Evolutionary conservation across 2,888 invertebrate genomes (phyloP).

Genomic region (Oligia strigilis): DNA sequence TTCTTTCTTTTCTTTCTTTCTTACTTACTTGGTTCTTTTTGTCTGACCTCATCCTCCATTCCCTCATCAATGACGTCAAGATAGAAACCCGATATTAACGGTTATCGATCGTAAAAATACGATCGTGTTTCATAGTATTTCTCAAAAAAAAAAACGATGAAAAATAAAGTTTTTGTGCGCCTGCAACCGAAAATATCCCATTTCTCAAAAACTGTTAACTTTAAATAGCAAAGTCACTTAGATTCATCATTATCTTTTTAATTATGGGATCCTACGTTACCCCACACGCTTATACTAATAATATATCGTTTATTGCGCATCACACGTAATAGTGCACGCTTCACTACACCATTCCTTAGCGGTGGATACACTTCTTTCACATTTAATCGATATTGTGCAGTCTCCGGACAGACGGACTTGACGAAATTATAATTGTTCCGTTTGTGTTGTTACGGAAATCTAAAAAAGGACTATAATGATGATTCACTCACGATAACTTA

Average conservation of each 20-base stretch:
- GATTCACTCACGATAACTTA: slow-evolving; percentile 76
- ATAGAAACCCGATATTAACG: no score
- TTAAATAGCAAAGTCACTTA: neutral
- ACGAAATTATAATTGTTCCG: neutral
- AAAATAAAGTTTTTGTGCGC: neutral
- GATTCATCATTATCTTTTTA: no score
- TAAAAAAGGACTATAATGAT: neutral
- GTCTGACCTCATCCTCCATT: no score
- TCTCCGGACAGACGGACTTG: neutral
- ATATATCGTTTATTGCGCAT: no score
- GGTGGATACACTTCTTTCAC: neutral
- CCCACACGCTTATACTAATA: no score
- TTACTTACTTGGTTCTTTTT: neutral
- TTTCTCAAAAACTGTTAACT: neutral
- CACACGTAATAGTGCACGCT: no score
- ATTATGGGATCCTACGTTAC: no score
- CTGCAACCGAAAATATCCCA: neutral
- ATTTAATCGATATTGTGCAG: neutral
- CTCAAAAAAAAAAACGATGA: neutral
- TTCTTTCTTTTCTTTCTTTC: no score
- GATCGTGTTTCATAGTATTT: neutral
- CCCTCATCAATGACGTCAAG: no score
- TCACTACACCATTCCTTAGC: neutral
- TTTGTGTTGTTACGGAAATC: no score
- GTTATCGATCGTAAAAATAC: neutral